Base-by-base conservation (phyloP, 2,113 vertebrate genomes). In the Oryzias melastigma region DNA sequence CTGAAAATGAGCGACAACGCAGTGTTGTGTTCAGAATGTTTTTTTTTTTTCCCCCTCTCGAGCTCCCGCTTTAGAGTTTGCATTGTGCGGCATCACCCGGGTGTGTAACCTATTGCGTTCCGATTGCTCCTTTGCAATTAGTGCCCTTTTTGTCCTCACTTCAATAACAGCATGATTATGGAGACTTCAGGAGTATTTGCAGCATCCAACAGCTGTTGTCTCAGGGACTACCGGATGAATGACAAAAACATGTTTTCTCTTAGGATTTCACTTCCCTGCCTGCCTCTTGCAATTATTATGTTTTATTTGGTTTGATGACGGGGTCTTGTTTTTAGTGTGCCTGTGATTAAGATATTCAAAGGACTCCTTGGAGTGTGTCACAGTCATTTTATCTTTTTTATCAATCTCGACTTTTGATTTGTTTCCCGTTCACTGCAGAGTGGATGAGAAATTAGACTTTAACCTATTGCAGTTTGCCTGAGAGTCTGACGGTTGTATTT, bases 101-200 rank as follows among this genome's bases (percentile, higher is more conserved):
- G 95, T 98, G 95, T 99, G 94, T 99, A 98, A 98, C 96, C 97
- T 98, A 98, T 99, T 98, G 95, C 95, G 94, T 96, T 95, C 92
- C 95, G 93, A 98, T 96, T 95, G 96, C 96, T 98, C 97, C 96
- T 94, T 94, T 97, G 96, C 97, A 99, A 99, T 99, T 98, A 98
- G 96, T 94, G 94, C 85, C 95, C 94, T 97, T 98, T 98, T 97
- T 99, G 96, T 98, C 95, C 95, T 98, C 93, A 92, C 95, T 96
- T 98, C 97, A 99, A 98, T 99, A 95, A 95, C 95, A 92, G 90
- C 94, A 93, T 99, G 97, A 99, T 99, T 99, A 99, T 97, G 96
- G 95, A 95, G 95, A 96, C 96, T 97, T 95, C 94, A 95, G 95
- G 95, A 96, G 95, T 94, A 95, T 94, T 95, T 94, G 94, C 93